A percentile compares a stretch with the other conserved stretches of the same genome.
phyloP scores from a whole-genome alignment of 2,113 vertebrate species.

The Diadophis punctatus region DNA sequence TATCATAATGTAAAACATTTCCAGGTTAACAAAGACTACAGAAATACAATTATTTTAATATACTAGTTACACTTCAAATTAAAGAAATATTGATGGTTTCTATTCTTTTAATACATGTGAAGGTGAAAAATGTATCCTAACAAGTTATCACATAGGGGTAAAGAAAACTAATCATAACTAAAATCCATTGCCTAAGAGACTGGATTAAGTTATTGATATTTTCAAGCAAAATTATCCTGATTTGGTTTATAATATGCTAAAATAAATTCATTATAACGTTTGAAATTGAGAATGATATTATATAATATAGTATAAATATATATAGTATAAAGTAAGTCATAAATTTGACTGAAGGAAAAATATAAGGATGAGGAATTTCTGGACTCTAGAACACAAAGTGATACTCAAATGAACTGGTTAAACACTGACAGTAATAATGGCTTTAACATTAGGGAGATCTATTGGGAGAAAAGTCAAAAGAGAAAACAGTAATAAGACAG shows the following conservation, averaged over 20 bases:
- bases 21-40: slow-evolving; percentile 32
- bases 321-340: no score
- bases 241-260: background rate
- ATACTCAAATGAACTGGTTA: background rate
- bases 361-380: background rate
- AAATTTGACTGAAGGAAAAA: no score
- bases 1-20: slow-evolving; percentile 31
- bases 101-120: background rate
- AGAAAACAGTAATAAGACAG: background rate
- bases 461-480: background rate
- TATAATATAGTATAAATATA: no score
- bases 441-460: background rate
- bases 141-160: background rate
- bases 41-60: slow-evolving; percentile 34
- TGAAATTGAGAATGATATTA: background rate
- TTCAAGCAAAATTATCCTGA: background rate
- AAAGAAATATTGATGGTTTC: background rate
- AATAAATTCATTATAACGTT: background rate
- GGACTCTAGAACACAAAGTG: background rate
- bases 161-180: background rate
- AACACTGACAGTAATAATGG: background rate
- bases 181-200: background rate
- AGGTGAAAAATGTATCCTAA: background rate
- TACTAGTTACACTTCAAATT: slow-evolving; percentile 5
- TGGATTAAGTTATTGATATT: background rate